phyloP scores from a whole-genome alignment of 2,888 invertebrate genomes.

The Helleia helle region DNA sequence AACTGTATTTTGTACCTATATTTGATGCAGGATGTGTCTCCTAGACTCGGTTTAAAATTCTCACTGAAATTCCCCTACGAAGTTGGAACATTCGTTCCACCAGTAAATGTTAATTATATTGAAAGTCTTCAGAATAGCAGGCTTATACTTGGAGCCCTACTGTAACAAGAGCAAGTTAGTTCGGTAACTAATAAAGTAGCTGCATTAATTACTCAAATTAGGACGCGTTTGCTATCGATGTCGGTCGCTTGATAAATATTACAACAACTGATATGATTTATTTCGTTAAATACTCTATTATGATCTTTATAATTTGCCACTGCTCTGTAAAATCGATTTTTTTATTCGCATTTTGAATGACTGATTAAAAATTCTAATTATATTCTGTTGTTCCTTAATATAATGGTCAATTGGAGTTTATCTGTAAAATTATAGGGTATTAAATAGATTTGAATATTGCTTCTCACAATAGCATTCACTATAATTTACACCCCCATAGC shows the following conservation, averaged over 20 bases:
- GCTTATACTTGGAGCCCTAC: constrained; percentile 21
- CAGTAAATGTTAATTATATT: constrained; percentile 20
- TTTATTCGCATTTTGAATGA: background rate
- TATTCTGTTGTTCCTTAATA: too few species aligned
- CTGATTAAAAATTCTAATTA: too few species aligned
- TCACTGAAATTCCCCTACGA: background rate
- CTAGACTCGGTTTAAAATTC: too few species aligned
- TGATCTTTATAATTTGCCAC: background rate
- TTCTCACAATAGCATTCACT: too few species aligned
- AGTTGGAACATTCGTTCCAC: constrained; percentile 1
- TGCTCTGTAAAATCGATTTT: background rate
- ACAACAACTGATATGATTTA: constrained; percentile 9
- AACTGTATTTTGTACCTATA: too few species aligned
- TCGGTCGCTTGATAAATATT: constrained; percentile 21
- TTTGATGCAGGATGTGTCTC: too few species aligned
- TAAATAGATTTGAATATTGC: too few species aligned
- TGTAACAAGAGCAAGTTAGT: constrained; percentile 21
- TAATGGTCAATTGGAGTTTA: too few species aligned
- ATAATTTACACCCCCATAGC: too few species aligned
- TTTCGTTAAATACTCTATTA: background rate
- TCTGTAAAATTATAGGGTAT: too few species aligned
- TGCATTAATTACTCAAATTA: constrained; percentile 25
- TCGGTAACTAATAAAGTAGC: constrained; percentile 24
- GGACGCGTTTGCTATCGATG: constrained; percentile 23
- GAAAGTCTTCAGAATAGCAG: constrained; percentile 20